Conservation (phyloP, 2,113 vertebrate species). For the Amblyopsis rosae region DNA sequence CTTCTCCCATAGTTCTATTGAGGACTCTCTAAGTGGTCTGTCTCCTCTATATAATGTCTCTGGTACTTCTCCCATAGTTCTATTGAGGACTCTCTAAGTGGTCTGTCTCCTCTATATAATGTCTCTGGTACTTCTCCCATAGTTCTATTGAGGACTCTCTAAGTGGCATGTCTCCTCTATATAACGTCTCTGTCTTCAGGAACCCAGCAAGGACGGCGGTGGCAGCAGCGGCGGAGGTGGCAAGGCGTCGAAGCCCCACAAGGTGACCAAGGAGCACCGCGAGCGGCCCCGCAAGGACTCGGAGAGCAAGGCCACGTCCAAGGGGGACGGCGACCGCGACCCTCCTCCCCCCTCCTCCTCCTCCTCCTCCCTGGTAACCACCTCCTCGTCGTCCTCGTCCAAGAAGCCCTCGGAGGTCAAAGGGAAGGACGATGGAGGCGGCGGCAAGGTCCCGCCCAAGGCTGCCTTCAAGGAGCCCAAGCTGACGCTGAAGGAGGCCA, state of each 20-base stretch:
- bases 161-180: too few species aligned
- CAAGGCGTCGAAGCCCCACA: constrained; percentile 92
- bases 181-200: constrained; percentile 47
- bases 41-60: too few species aligned
- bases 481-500: constrained; percentile 93
- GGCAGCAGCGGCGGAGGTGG: constrained; percentile 65
- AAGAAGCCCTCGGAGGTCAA: constrained; percentile 90
- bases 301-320: constrained; percentile 88
- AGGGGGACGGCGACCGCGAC: constrained; percentile 84
- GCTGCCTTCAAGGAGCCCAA: constrained; percentile 98
- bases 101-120: too few species aligned
- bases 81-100: too few species aligned
- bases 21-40: too few species aligned
- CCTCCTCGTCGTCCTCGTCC: constrained; percentile 73
- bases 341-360: constrained; percentile 71
- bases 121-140: too few species aligned
- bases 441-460: constrained; percentile 86
- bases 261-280: constrained; percentile 92
- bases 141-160: too few species aligned
- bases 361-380: constrained; percentile 60
- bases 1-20: too few species aligned
- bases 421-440: constrained; percentile 83
- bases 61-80: too few species aligned
- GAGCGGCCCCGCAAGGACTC: constrained; percentile 95
- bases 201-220: constrained; percentile 77